Conservation (phyloP, 2,888 invertebrate species). For the Hanleya hanleyi region DNA sequence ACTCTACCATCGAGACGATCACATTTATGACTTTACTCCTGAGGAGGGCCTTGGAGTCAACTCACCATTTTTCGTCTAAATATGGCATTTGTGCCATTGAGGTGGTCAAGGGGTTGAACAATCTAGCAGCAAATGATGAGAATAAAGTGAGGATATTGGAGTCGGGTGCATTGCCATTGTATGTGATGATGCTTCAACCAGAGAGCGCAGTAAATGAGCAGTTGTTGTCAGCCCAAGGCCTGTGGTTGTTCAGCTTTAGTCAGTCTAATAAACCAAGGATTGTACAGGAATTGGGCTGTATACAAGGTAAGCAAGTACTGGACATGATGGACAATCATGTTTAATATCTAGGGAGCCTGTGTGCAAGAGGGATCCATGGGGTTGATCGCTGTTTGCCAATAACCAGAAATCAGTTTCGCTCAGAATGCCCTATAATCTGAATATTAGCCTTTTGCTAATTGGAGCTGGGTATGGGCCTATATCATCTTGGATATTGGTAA, state of each 20-base stretch:
- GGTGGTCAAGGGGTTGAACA: conserved; percentile 61
- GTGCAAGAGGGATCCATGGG: too few species aligned
- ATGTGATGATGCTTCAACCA: conserved; percentile 39
- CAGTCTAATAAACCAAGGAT: conserved; percentile 57
- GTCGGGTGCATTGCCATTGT: conserved; percentile 52
- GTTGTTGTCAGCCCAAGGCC: conserved; percentile 53
- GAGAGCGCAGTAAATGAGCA: conserved; percentile 51
- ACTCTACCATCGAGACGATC: conserved; percentile 59
- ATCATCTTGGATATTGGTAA: too few species aligned
- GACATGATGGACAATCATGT: too few species aligned
- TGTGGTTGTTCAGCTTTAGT: conserved; percentile 68
- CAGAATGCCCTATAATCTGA: too few species aligned
- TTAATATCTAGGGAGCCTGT: too few species aligned
- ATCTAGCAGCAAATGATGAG: conserved; percentile 58
- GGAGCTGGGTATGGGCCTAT: too few species aligned
- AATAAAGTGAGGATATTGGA: conserved; percentile 63
- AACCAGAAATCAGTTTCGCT: too few species aligned
- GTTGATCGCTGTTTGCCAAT: too few species aligned
- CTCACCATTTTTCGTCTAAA: conserved; percentile 58
- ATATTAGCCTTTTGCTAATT: too few species aligned
- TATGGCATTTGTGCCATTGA: conserved; percentile 67
- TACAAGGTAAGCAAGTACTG: conserved; percentile 64
- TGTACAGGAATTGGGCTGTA: conserved; percentile 48
- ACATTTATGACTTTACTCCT: conserved; percentile 62
- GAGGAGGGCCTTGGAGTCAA: conserved; percentile 56